Percentiles rank a stretch among this genome's conserved stretches.
Evolutionary conservation across 2,888 invertebrate species (phyloP).

Genomic region (Nemotelus pantherinus): DNA sequence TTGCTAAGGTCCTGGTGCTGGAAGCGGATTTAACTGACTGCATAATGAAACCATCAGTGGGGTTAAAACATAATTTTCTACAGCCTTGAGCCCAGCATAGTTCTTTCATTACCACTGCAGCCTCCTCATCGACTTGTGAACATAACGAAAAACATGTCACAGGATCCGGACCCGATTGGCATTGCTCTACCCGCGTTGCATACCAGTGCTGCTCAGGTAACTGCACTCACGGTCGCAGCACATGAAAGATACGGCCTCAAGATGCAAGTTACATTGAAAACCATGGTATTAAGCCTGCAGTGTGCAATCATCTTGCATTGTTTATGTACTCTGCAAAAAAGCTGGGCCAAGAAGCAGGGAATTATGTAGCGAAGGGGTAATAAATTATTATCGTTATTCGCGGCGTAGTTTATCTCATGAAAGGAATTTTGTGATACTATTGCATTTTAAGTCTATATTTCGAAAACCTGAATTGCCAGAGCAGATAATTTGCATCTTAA

Average conservation of each 20-base stretch:
- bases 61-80: not conserved
- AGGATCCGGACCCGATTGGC: not conserved
- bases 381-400: not conserved
- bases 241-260: not conserved
- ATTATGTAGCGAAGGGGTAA: not conserved
- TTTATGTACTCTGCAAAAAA: not conserved
- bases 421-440: too few species aligned
- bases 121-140: not conserved
- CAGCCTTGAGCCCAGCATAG: not conserved
- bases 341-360: not conserved
- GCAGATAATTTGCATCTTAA: too few species aligned
- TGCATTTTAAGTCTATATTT: too few species aligned
- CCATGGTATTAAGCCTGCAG: not conserved
- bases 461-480: too few species aligned
- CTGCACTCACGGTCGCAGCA: constrained; percentile 1
- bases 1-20: too few species aligned
- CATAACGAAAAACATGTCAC: not conserved
- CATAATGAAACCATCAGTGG: not conserved
- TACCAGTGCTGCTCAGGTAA: constrained; percentile 10
- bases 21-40: not conserved
- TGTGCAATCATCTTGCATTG: not conserved
- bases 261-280: not conserved
- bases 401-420: not conserved
- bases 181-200: not conserved
- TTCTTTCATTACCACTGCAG: not conserved